A percentile compares a stretch with the other conserved stretches of the same genome.
phyloP scores from a whole-genome alignment of 2,888 invertebrate genomes.

The Mystacides longicornis region DNA sequence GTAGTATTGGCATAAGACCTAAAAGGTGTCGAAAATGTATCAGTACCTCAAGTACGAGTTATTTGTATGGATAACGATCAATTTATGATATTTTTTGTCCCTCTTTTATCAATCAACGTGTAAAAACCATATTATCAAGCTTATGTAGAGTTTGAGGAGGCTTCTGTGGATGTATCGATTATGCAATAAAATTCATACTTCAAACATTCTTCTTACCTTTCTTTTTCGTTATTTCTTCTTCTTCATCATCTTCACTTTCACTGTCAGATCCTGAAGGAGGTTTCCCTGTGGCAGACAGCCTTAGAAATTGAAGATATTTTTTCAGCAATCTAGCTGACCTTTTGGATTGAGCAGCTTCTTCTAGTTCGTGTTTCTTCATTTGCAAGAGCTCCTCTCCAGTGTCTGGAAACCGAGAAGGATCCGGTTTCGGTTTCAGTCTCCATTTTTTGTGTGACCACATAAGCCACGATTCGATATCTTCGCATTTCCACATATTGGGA shows the following conservation, averaged over 20 bases:
- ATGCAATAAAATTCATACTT: too few relatives aligned
- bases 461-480: conserved; percentile 48
- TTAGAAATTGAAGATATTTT: conserved; percentile 45
- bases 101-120: too few relatives aligned
- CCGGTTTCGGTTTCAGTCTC: conserved; percentile 43
- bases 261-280: conserved; percentile 31
- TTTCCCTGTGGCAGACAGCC: conserved; percentile 43
- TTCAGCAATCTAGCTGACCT: conserved; percentile 46
- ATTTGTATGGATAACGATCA: too few relatives aligned
- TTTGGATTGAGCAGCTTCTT: conserved; percentile 39
- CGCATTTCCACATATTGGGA: conserved; percentile 44
- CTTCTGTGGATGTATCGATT: too few relatives aligned
- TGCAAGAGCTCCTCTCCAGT: conserved; percentile 40
- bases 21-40: too few relatives aligned
- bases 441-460: conserved; percentile 47
- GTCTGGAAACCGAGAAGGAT: conserved; percentile 42
- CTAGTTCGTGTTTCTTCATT: conserved; percentile 51
- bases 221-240: neutral
- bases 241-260: conserved; percentile 8
- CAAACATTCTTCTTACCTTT: conserved; percentile 4
- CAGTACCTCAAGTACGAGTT: too few relatives aligned
- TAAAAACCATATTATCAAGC: too few relatives aligned
- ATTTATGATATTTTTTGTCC: too few relatives aligned
- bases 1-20: too few relatives aligned
- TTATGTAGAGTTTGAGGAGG: too few relatives aligned